phyloP scores from a whole-genome alignment of 1,140 invertebrate genomes.

The Polypedilum vanderplanki region DNA sequence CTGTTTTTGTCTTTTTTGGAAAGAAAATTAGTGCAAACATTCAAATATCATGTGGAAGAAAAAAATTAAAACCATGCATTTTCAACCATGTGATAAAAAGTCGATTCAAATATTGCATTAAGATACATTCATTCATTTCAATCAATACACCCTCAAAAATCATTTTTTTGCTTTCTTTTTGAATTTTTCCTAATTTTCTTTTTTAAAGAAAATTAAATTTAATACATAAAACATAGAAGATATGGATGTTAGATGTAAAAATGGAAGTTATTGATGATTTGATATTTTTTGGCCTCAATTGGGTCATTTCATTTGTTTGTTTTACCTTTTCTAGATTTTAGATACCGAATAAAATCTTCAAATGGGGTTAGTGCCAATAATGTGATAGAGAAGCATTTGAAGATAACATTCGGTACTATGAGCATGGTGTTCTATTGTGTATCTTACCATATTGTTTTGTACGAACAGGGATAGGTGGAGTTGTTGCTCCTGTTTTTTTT shows the following conservation, averaged over 20 bases:
- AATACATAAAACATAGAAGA: too few relatives aligned
- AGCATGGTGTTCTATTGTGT: background rate
- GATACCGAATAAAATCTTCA: background rate
- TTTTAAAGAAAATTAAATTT: too few relatives aligned
- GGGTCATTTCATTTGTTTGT: background rate
- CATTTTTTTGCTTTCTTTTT: background rate
- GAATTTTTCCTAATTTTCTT: too few relatives aligned
- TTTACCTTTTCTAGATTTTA: background rate
- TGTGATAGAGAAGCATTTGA: background rate
- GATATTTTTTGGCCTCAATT: background rate
- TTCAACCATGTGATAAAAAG: slow-evolving; percentile 17
- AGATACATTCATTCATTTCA: background rate
- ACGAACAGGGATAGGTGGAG: slow-evolving; percentile 85
- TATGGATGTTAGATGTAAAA: too few relatives aligned
- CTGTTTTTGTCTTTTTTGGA: slow-evolving; percentile 11
- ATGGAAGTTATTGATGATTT: background rate
- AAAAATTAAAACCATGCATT: slow-evolving; percentile 1
- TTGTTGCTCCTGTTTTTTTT: slow-evolving; percentile 57
- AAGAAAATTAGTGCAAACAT: slow-evolving; percentile 20
- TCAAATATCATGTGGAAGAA: background rate
- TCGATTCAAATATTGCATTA: slow-evolving; percentile 2
- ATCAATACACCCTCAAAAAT: slow-evolving; percentile 1
- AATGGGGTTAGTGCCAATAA: background rate
- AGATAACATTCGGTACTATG: background rate
- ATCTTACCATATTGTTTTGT: slow-evolving; percentile 96